Evolutionary conservation across 2,797 vertebrate genomes (phyloP).

Genomic region (Gouania willdenowi): DNA sequence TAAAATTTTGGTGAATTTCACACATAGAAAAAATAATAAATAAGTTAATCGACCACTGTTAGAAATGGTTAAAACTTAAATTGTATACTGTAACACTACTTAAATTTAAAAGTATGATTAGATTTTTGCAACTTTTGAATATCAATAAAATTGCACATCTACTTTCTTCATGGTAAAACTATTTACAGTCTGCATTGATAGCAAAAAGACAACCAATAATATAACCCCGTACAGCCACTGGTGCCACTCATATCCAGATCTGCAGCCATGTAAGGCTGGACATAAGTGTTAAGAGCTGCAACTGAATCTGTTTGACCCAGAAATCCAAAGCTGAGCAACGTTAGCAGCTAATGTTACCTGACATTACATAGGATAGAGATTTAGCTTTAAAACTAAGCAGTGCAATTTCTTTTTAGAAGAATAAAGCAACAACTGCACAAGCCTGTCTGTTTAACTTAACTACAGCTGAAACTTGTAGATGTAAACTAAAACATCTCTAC

Average conservation of each 20-base stretch:
- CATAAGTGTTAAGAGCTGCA: constrained; percentile 51
- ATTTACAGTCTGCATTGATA: too few relatives aligned
- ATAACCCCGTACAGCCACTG: too few relatives aligned
- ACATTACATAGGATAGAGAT: background rate
- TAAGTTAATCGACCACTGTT: too few relatives aligned
- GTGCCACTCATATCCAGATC: constrained; percentile 1
- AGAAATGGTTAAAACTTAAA: too few relatives aligned
- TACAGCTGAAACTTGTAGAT: background rate
- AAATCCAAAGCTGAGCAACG: constrained; percentile 42
- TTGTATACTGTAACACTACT: too few relatives aligned
- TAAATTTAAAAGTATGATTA: too few relatives aligned
- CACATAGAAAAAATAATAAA: too few relatives aligned
- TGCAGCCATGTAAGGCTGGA: constrained; percentile 30
- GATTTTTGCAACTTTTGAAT: too few relatives aligned
- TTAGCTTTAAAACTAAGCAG: background rate
- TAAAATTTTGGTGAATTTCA: too few relatives aligned
- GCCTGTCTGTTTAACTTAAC: background rate
- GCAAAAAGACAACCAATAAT: too few relatives aligned
- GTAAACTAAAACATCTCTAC: constrained; percentile 12
- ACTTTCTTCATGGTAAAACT: too few relatives aligned
- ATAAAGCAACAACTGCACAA: background rate
- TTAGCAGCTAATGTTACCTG: constrained; percentile 42
- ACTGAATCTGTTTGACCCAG: constrained; percentile 68
- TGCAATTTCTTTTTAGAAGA: background rate
- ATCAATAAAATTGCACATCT: too few relatives aligned